Evolutionary conservation across 1,140 invertebrate species (phyloP), one percentile per base, ranked within the genome.

Genomic region (Muscidifurax raptorellus): DNA sequence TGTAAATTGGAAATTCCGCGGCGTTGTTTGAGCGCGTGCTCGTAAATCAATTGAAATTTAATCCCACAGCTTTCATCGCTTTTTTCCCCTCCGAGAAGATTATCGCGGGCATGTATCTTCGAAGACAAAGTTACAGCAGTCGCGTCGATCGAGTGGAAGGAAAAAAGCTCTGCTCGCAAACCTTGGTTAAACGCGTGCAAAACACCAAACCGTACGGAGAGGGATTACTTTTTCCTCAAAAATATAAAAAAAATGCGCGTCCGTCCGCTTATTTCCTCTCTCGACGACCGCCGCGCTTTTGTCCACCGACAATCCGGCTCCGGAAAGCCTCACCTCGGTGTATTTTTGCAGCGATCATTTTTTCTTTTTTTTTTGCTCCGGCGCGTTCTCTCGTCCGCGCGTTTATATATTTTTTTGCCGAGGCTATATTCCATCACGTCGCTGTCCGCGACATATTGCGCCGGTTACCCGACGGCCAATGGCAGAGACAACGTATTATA

Each of bases 401-500:
- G 25, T 13, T 4, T 18, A 67, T 13, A 28, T 69, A 12, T 18
- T 13, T 18, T 27, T 1, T 1, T 28, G 10, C 15, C 27, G 10
- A 1, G 4, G 66, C 66, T n/a, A 18, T 44, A 69, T 80, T 80
- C 32, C n/a, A 80, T 80, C 64, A 40, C 64, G 59, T 67, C 15
- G 59, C 32, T 40, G 32, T 36, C 44, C 25, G 64, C 59, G 44
- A 69, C n/a, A 25, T 18, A 80, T 44, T 25, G 77, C 40, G 52
- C 52, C 25, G 28, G 18, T 27, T 77, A 59, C 13, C 27, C 22
- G 22, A 64, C 4, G 30, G 18, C 47, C 47, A 32, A 77, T 64
- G 27, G 27, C 27, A 27, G 27, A 71, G 25, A 27, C 66, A 36
- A 71, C 27, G 28, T 71, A n/a, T n/a, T n/a, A n/a, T n/a, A 27